phyloP scores from a whole-genome alignment of 2,113 vertebrate species.

The Odobenus rosmarus region DNA sequence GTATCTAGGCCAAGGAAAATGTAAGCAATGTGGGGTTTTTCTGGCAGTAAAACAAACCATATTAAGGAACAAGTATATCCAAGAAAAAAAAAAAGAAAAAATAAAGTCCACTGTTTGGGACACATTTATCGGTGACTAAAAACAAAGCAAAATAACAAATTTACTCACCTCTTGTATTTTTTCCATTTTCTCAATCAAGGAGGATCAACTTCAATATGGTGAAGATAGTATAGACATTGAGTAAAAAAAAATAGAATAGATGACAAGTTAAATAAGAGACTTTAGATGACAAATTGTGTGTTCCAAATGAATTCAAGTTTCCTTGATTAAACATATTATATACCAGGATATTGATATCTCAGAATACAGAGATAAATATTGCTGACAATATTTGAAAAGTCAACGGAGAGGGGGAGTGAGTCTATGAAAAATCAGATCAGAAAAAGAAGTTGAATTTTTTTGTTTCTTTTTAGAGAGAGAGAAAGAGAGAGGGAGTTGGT shows the following conservation, averaged over 20 bases:
- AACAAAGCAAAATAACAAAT: neutral
- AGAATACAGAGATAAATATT: neutral
- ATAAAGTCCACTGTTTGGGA: neutral
- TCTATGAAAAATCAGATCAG: neutral
- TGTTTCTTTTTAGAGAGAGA: neutral
- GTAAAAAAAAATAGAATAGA: neutral
- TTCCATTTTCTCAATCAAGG: neutral
- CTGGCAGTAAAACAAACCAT: neutral
- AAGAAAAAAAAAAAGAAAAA: neutral
- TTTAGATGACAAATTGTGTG: neutral
- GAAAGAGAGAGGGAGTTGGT: too few relatives aligned
- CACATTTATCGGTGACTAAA: neutral
- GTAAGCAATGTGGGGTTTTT: neutral
- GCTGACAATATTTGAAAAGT: neutral
- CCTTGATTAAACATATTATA: neutral
- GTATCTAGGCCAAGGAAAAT: neutral
- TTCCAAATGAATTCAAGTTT: neutral
- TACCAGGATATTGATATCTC: neutral
- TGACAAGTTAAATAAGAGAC: neutral
- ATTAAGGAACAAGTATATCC: neutral
- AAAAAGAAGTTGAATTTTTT: neutral
- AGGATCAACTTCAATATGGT: neutral
- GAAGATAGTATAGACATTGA: neutral
- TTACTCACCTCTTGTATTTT: neutral
- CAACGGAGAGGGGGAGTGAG: neutral